phyloP scores from a whole-genome alignment of 2,113 vertebrate species.

The Rhynchomys soricoides region DNA sequence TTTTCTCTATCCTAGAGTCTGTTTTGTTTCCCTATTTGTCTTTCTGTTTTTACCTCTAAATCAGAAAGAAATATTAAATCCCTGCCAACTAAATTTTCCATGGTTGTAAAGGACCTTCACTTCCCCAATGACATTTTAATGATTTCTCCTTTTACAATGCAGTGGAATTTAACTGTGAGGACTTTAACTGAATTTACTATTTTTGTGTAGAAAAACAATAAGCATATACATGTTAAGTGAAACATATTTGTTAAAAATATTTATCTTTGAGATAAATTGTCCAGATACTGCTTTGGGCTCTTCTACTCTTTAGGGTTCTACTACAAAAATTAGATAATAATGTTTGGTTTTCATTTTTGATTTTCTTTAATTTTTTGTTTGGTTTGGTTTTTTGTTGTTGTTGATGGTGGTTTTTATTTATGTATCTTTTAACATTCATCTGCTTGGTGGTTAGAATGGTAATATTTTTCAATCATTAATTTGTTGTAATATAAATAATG shows the following conservation, averaged over 20 bases:
- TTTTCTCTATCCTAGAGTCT: not conserved
- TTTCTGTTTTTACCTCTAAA: not conserved
- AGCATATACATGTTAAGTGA: not conserved
- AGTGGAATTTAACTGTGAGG: not conserved
- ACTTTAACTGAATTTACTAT: not conserved
- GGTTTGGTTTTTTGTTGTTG: too few relatives aligned
- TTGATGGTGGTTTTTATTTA: too few relatives aligned
- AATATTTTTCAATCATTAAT: not conserved
- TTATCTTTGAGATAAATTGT: not conserved
- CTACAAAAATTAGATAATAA: not conserved
- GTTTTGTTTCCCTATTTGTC: not conserved
- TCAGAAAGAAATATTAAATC: not conserved
- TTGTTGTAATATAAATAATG: not conserved
- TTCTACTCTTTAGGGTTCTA: not conserved
- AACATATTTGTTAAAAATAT: not conserved
- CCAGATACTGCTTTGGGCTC: not conserved
- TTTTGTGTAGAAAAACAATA: not conserved
- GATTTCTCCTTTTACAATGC: not conserved
- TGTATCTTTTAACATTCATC: not conserved
- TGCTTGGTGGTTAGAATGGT: not conserved
- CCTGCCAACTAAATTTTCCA: not conserved
- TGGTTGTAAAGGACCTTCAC: not conserved
- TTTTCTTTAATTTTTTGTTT: too few relatives aligned
- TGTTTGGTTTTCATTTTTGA: too few relatives aligned
- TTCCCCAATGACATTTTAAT: not conserved